These are phyloP conservation scores for Tadarida brasiliensis DNA, from an alignment of 2,797 vertebrate genomes.

Conservation along the genomic window DNA sequence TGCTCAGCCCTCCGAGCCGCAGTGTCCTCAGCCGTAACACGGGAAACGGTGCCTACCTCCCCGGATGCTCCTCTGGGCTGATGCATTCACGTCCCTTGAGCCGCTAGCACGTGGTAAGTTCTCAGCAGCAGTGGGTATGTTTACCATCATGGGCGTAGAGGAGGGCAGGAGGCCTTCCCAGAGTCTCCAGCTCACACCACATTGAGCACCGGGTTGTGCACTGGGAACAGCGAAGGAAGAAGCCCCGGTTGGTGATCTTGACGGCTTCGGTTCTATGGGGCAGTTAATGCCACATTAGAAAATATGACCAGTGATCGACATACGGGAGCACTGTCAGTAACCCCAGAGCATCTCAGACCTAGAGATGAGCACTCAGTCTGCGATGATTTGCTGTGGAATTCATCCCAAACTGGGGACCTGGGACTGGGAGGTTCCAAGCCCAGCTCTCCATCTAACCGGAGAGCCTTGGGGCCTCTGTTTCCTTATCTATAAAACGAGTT, in stretches of 20 bases:
- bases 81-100: background rate
- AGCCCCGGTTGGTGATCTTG: background rate
- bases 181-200: background rate
- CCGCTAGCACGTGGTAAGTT: background rate
- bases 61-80: background rate
- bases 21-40: background rate
- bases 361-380: background rate
- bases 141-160: accelerated
- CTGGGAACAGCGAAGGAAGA: background rate
- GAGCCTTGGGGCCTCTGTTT: background rate
- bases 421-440: background rate
- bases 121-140: background rate
- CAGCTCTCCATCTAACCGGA: background rate
- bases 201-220: background rate
- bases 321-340: background rate
- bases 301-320: background rate
- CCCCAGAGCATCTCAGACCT: background rate
- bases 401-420: background rate
- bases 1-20: background rate
- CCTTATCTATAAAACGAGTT: background rate
- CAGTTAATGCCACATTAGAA: background rate
- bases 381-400: too few species aligned
- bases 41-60: background rate
- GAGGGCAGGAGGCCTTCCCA: background rate
- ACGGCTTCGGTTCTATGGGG: background rate